phyloP scores from a whole-genome alignment of 2,888 invertebrate genomes.

The Bombylius discolor region DNA sequence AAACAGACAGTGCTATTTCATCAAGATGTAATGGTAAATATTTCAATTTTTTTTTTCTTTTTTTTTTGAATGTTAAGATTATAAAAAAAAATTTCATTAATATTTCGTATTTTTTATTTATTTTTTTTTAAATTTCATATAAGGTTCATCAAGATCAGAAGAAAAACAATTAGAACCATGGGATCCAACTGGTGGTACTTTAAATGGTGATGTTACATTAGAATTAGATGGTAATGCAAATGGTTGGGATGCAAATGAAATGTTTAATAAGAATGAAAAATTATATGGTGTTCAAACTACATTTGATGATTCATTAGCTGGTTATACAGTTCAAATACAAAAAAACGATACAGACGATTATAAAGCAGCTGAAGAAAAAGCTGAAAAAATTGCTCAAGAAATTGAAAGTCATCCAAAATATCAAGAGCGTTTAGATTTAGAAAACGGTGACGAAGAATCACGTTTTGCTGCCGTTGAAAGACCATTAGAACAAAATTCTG shows the following conservation, averaged over 20 bases:
- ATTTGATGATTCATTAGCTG: conserved; percentile 80
- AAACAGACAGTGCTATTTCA: conserved; percentile 80
- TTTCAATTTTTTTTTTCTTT: neutral
- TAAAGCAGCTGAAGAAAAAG: conserved; percentile 50
- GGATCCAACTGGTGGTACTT: conserved; percentile 50
- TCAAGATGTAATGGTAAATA: conserved; percentile 62
- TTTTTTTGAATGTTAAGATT: neutral
- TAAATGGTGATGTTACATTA: conserved; percentile 45
- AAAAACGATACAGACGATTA: conserved; percentile 79
- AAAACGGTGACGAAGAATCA: conserved; percentile 88
- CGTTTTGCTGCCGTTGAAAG: conserved; percentile 73
- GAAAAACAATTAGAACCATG: conserved; percentile 77
- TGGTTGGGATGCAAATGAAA: conserved; percentile 94
- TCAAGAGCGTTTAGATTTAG: conserved; percentile 68
- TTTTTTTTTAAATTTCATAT: neutral
- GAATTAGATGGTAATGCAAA: conserved; percentile 67
- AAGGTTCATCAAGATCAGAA: conserved; percentile 28
- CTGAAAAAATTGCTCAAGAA: conserved; percentile 81
- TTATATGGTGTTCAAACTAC: conserved; percentile 87
- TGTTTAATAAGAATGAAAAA: conserved; percentile 89
- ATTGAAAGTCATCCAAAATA: conserved; percentile 79
- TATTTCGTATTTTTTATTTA: neutral
- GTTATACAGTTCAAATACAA: conserved; percentile 81
- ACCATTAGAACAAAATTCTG: conserved; percentile 30
- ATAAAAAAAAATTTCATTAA: too few relatives aligned